Evolutionary conservation across 2,888 invertebrate genomes (phyloP).

Genomic region (Eledona agricola): DNA sequence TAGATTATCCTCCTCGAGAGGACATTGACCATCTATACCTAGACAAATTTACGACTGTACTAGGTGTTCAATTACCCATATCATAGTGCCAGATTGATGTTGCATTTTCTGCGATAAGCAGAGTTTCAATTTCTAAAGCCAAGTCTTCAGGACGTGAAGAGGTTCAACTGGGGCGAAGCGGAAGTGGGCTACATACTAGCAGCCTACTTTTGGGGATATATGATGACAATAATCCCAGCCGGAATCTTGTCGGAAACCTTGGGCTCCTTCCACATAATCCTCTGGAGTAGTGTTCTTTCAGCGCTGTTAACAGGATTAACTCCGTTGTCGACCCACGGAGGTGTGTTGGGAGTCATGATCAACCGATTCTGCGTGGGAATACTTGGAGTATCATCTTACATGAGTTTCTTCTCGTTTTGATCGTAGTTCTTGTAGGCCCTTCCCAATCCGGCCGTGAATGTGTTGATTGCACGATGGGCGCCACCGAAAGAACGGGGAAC

Average conservation of each 20-base stretch:
- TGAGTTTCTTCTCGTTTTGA: too few species aligned
- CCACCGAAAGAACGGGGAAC: constrained; percentile 80
- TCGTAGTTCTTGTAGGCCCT: constrained; percentile 63
- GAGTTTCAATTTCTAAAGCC: too few species aligned
- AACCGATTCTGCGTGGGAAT: constrained; percentile 68
- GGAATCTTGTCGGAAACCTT: constrained; percentile 48
- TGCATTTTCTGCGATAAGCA: neutral
- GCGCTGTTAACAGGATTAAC: constrained; percentile 59
- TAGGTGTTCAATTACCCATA: too few species aligned
- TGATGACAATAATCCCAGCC: constrained; percentile 47
- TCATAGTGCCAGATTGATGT: neutral
- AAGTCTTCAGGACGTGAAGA: neutral
- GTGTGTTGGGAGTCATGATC: constrained; percentile 65
- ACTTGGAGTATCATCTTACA: constrained; percentile 66
- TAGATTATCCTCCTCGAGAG: too few species aligned
- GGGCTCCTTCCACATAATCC: constrained; percentile 50
- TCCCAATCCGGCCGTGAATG: constrained; percentile 71
- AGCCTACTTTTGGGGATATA: constrained; percentile 51
- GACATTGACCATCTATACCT: too few species aligned
- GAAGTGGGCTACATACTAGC: constrained; percentile 48
- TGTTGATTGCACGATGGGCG: constrained; percentile 75
- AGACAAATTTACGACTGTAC: too few species aligned
- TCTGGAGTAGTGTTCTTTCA: constrained; percentile 44
- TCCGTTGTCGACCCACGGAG: constrained; percentile 66
- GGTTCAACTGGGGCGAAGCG: constrained; percentile 44